phyloP scores from a whole-genome alignment of 2,113 vertebrate genomes.

The Gasterosteus nipponicus region DNA sequence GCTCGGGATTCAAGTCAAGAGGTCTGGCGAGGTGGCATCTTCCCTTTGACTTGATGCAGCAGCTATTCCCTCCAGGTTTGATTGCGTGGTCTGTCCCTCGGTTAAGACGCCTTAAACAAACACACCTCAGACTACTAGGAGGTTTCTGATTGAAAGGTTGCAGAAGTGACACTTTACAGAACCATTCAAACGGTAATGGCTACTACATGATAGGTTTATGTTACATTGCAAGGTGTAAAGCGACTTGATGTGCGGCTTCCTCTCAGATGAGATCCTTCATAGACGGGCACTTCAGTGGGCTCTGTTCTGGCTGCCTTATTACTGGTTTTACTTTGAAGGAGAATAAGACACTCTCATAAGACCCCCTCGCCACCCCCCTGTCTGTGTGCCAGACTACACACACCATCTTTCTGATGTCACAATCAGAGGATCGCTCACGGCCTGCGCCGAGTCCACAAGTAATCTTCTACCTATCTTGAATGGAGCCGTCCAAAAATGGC shows the following conservation, averaged over 20 bases:
- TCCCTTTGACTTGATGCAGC: constrained; percentile 5
- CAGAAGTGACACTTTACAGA: neutral
- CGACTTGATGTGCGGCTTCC: constrained; percentile 17
- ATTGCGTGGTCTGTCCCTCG: neutral
- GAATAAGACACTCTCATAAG: constrained; percentile 19
- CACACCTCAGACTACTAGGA: constrained; percentile 2
- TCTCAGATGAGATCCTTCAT: constrained; percentile 31
- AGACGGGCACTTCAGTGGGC: constrained; percentile 20
- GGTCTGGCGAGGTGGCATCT: constrained; percentile 16
- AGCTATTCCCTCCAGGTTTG: constrained; percentile 32
- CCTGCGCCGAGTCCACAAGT: constrained; percentile 29
- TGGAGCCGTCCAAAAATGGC: constrained; percentile 35
- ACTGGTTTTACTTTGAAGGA: constrained; percentile 45
- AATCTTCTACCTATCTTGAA: constrained; percentile 30
- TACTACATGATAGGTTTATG: constrained; percentile 6
- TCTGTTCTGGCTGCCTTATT: constrained; percentile 36
- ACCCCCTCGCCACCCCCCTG: neutral
- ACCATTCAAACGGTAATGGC: neutral
- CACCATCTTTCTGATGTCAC: constrained; percentile 46
- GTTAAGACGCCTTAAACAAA: neutral
- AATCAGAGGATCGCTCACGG: constrained; percentile 45
- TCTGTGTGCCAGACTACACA: constrained; percentile 32
- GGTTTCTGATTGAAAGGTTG: constrained; percentile 15
- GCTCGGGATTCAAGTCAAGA: constrained; percentile 1
- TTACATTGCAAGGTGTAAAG: neutral